Evolutionary conservation across 2,888 invertebrate species (phyloP), one percentile per base, ranked within the genome.

Genomic region (Myopa testacea): DNA sequence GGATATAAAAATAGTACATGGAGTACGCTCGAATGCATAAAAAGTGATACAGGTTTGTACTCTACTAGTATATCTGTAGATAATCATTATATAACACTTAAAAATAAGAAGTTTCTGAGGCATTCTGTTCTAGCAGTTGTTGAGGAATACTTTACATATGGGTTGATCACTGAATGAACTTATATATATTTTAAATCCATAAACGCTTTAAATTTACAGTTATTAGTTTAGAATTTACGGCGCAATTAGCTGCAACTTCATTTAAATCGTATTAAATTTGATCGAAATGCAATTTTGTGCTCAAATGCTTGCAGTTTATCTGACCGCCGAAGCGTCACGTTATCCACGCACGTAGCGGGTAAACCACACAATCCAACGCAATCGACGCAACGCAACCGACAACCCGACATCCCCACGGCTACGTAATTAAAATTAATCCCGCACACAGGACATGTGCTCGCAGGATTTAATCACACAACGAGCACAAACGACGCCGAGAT

Each of bases 381-480:
- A n/a, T 34, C 37, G 34, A n/a, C 34, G 67, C 34, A 38, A 67
- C 67, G 26, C n/a, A 37, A n/a, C 67, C 37, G 34, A n/a, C 34
- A 63, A 2, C 14, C 14, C 5, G 26, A 37, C 16, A 63, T 63
- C 63, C 63, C 63, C 26, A 34, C 26, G 37, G 63, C 63, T 6
- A 37, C 63, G 45, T 45, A 55, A 72, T 77, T 72, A 65, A 77
- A 71, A 72, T 58, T 71, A 77, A 77, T 65, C 65, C 60, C 26
- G 67, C n/a, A 50, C 60, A 60, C 50, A 34, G 77, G 65, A 77
- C 77, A 72, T 72, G 77, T 72, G 77, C 71, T 60, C 60, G 34
- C 40, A 34, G 62, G 75, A 75, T 68, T 62, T 58, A 26, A 34
- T 45, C 26, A 12, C 45, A 40, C 45, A 34, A 40, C 34, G 75